These are phyloP conservation scores for Ophion slaviceki DNA, from an alignment of 2,888 invertebrate genomes.

Conservation along the genomic window DNA sequence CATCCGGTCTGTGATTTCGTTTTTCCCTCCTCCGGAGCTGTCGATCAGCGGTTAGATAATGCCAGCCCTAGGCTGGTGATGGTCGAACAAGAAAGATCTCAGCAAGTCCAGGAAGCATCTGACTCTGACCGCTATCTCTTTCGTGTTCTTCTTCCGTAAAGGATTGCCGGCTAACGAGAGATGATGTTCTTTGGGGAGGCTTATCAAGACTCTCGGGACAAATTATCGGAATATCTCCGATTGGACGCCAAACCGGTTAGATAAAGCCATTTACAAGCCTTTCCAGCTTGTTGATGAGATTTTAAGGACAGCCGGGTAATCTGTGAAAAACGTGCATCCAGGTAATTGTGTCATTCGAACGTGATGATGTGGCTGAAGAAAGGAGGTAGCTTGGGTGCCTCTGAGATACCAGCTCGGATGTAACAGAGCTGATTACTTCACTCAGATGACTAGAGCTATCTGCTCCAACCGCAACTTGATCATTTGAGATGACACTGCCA, in stretches of 20 bases:
- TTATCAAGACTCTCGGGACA: conserved; percentile 39
- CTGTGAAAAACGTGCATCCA: conserved; percentile 18
- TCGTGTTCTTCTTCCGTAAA: conserved; percentile 12
- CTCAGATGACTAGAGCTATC: conserved; percentile 4
- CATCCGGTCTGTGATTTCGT: conserved; percentile 44
- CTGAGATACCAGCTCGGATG: neutral
- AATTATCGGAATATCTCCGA: conserved; percentile 24
- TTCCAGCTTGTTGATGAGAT: conserved; percentile 27
- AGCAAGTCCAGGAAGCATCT: conserved; percentile 45
- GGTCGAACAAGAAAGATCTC: conserved; percentile 23
- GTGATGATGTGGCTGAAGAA: neutral
- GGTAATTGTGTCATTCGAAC: conserved; percentile 1
- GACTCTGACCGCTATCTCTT: conserved; percentile 19
- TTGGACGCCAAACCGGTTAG: conserved; percentile 9
- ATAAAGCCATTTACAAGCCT: conserved; percentile 40
- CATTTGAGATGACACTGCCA: too few relatives aligned
- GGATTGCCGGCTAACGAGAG: conserved; percentile 33
- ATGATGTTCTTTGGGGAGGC: conserved; percentile 17
- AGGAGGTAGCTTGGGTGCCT: neutral
- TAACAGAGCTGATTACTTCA: conserved; percentile 2
- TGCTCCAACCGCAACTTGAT: conserved; percentile 15
- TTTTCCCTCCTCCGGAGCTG: conserved; percentile 17
- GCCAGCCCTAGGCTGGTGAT: conserved; percentile 34
- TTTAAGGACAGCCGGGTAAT: neutral
- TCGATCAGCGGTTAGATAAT: conserved; percentile 60